Evolutionary conservation across 1,140 invertebrate genomes (phyloP).

Genomic region (Charaxes varanes): DNA sequence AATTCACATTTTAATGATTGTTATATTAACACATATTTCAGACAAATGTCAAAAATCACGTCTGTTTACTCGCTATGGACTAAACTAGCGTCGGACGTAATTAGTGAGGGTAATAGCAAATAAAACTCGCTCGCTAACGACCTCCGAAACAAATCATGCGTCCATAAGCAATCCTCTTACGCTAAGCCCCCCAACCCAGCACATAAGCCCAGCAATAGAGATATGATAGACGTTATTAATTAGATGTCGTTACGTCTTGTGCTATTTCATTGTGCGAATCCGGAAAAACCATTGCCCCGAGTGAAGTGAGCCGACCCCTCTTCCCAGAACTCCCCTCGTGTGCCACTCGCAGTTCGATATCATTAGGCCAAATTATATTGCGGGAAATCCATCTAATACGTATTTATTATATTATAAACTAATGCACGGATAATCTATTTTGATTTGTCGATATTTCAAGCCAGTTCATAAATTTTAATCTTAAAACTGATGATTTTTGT

Average conservation of each 20-base stretch:
- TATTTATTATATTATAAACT: too few relatives aligned
- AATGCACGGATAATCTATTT: too few relatives aligned
- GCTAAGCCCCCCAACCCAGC: constrained; percentile 44
- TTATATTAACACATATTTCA: too few relatives aligned
- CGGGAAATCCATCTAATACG: background rate
- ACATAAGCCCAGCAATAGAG: constrained; percentile 65
- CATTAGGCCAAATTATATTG: constrained; percentile 9
- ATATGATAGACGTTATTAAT: constrained; percentile 73
- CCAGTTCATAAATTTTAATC: too few relatives aligned
- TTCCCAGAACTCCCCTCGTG: constrained; percentile 7
- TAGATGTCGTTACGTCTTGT: constrained; percentile 70
- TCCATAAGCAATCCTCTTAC: constrained; percentile 67
- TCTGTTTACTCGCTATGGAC: constrained; percentile 7
- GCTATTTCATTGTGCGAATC: constrained; percentile 63
- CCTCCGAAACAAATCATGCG: constrained; percentile 61
- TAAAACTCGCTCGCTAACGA: constrained; percentile 53
- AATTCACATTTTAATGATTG: too few relatives aligned
- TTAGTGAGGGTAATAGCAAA: constrained; percentile 35
- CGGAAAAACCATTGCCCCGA: constrained; percentile 49
- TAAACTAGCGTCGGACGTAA: constrained; percentile 19
- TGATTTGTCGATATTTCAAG: too few relatives aligned
- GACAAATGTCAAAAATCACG: background rate
- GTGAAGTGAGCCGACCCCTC: constrained; percentile 25
- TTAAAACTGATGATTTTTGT: too few relatives aligned
- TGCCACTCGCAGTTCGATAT: constrained; percentile 11